These are phyloP conservation scores for Heliconius aoede DNA, from an alignment of 2,888 invertebrate genomes.

Conservation along the genomic window DNA sequence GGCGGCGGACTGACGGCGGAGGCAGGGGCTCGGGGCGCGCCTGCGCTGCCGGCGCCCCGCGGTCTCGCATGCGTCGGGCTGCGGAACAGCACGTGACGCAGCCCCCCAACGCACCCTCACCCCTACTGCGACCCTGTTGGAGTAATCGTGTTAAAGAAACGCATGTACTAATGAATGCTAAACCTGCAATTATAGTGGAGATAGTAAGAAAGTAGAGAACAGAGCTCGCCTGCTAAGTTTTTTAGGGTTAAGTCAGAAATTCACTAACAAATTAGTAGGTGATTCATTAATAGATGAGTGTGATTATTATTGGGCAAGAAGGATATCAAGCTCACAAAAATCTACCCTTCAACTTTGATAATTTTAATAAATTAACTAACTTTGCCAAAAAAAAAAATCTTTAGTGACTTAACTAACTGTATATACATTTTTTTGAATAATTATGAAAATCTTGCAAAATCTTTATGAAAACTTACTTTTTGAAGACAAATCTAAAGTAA, in stretches of 20 bases:
- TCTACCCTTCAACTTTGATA: background rate
- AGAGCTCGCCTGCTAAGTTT: conserved; percentile 61
- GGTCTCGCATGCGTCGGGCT: conserved; percentile 83
- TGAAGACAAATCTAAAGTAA: conserved; percentile 1
- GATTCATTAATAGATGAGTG: too few relatives aligned
- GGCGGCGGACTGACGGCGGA: conserved; percentile 80
- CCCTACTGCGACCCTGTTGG: conserved; percentile 68
- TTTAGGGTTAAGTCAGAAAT: conserved; percentile 63
- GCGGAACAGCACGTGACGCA: conserved; percentile 84
- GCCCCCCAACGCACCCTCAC: conserved; percentile 76
- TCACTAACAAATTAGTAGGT: conserved; percentile 58
- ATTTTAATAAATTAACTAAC: background rate
- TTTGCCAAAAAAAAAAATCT: too few relatives aligned
- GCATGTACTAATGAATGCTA: conserved; percentile 80
- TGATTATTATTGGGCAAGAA: background rate
- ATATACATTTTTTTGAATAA: background rate
- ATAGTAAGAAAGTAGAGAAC: conserved; percentile 44
- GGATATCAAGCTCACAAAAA: background rate
- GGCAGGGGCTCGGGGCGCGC: conserved; percentile 76
- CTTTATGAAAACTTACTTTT: background rate
- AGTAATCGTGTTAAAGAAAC: conserved; percentile 81
- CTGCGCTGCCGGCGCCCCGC: conserved; percentile 74
- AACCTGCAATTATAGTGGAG: conserved; percentile 75
- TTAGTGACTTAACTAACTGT: background rate
- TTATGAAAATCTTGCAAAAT: background rate